Evolutionary conservation across 2,113 vertebrate genomes (phyloP).

Genomic region (Anser cygnoides): DNA sequence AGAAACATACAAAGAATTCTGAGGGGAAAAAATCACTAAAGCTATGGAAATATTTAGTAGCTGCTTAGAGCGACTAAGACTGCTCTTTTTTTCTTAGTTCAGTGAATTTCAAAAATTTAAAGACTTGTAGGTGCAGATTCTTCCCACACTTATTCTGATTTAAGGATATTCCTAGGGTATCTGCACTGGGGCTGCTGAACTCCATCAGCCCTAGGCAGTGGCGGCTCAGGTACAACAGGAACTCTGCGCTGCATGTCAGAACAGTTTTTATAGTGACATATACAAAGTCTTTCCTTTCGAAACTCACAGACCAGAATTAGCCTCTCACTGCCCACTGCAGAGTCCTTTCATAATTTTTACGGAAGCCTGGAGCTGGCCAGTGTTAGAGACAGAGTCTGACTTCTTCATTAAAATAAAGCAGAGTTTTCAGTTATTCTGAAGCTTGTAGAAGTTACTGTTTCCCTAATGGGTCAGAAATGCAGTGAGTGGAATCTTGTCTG

Average conservation of each 20-base stretch:
- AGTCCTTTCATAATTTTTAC: neutral
- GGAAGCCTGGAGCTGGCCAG: neutral
- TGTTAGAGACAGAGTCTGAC: neutral
- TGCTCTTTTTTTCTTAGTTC: neutral
- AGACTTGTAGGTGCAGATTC: neutral
- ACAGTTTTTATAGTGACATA: neutral
- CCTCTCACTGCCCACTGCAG: neutral
- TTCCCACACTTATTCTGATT: neutral
- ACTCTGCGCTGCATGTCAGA: neutral
- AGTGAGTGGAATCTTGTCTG: neutral
- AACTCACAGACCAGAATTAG: neutral
- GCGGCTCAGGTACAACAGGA: neutral
- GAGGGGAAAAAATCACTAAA: neutral
- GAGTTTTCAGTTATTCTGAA: neutral
- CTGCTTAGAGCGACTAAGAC: neutral
- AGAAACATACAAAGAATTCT: neutral
- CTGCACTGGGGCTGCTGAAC: neutral
- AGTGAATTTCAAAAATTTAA: neutral
- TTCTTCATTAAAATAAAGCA: neutral
- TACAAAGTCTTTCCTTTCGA: neutral
- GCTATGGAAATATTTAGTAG: neutral
- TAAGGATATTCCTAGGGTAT: neutral
- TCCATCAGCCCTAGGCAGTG: neutral
- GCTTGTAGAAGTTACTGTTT: neutral
- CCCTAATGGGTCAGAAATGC: neutral